Conservation (phyloP, 2,888 invertebrate species). For the Ctenicera cuprea region DNA sequence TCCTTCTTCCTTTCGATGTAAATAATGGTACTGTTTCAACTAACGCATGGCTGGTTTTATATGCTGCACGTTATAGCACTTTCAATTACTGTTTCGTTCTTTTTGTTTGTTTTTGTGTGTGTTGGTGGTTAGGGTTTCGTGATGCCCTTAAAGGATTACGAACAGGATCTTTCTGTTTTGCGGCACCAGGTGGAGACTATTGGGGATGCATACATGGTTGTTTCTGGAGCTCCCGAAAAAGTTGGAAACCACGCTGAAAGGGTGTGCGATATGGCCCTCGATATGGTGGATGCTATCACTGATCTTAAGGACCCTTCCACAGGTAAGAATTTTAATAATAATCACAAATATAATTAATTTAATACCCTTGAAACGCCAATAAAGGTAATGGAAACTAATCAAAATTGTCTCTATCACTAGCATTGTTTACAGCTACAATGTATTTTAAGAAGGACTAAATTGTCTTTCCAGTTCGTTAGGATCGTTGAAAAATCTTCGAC, state of each 20-base stretch:
- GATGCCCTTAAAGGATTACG: conserved; percentile 53
- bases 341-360: too few relatives aligned
- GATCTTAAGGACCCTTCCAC: conserved; percentile 95
- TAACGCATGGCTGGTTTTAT: conserved; percentile 10
- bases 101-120: conserved; percentile 55
- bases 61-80: conserved; percentile 34
- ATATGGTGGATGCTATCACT: conserved; percentile 95
- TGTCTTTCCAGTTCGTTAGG: too few relatives aligned
- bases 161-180: conserved; percentile 53
- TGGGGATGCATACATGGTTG: conserved; percentile 99
- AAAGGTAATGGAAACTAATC: too few relatives aligned
- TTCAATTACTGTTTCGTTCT: conserved; percentile 52
- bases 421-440: too few relatives aligned
- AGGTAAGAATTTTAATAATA: conserved; percentile 72
- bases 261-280: conserved; percentile 96
- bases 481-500: too few relatives aligned
- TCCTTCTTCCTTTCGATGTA: background rate
- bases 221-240: conserved; percentile 94
- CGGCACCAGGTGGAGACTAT: conserved; percentile 92
- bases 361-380: too few relatives aligned
- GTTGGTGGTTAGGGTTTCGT: conserved; percentile 54
- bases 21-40: background rate
- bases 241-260: conserved; percentile 93
- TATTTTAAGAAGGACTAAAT: too few relatives aligned
- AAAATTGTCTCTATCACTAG: too few relatives aligned